Evolutionary conservation across 2,113 vertebrate genomes (phyloP).

Genomic region (Hydrolagus affinis): DNA sequence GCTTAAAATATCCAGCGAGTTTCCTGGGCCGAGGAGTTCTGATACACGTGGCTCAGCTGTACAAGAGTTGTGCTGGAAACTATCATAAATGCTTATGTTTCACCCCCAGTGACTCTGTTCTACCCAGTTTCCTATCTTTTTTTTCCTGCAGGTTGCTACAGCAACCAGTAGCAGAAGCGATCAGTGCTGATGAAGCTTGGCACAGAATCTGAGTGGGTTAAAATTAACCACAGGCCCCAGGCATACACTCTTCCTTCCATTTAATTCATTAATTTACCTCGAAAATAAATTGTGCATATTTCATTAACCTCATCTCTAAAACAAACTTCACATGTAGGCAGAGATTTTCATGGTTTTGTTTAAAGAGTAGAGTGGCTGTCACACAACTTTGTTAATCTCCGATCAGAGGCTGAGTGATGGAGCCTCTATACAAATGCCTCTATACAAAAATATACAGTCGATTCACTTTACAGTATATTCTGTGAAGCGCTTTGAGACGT

Average conservation of each 20-base stretch:
- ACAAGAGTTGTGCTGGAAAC: background rate
- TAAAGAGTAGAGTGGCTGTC: too few relatives aligned
- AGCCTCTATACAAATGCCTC: too few relatives aligned
- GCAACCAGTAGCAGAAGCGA: slow-evolving; percentile 4
- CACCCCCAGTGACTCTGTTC: too few relatives aligned
- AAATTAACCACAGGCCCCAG: background rate
- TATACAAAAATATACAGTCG: too few relatives aligned
- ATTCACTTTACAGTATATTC: too few relatives aligned
- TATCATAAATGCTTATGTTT: background rate
- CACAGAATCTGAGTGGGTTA: background rate
- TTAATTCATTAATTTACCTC: background rate
- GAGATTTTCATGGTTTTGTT: too few relatives aligned
- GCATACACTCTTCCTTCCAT: background rate
- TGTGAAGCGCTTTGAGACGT: too few relatives aligned
- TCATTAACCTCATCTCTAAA: too few relatives aligned
- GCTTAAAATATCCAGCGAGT: background rate
- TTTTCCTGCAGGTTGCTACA: slow-evolving; percentile 4
- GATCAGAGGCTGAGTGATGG: too few relatives aligned
- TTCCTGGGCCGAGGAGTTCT: background rate
- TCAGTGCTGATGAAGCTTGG: background rate
- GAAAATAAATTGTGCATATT: too few relatives aligned
- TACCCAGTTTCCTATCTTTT: background rate
- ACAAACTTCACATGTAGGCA: too few relatives aligned
- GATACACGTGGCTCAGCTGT: background rate
- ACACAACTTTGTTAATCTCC: too few relatives aligned